Percentiles rank a stretch among this genome's conserved stretches.
Evolutionary conservation across 2,888 invertebrate genomes (phyloP).

Genomic region (Belgica antarctica): DNA sequence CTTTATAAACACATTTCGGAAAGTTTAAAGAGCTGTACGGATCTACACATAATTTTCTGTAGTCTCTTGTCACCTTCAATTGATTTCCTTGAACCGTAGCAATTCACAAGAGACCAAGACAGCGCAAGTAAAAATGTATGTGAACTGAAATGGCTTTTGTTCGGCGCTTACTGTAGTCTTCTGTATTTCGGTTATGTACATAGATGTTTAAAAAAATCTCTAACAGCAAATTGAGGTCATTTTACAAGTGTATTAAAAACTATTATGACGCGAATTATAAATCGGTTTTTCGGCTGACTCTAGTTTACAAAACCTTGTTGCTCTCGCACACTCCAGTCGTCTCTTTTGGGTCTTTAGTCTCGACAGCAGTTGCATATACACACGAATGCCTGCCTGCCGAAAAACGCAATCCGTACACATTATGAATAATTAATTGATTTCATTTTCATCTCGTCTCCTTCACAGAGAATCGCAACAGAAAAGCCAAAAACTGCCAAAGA

Average conservation of each 20-base stretch:
- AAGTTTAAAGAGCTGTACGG: neutral
- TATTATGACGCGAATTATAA: slow-evolving; percentile 38
- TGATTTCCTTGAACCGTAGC: slow-evolving; percentile 41
- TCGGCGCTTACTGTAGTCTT: neutral
- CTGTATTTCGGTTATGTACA: slow-evolving; percentile 16
- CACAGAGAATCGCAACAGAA: neutral
- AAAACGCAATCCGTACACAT: slow-evolving; percentile 4
- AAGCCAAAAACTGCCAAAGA: slow-evolving; percentile 38
- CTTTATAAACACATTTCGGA: too few relatives aligned
- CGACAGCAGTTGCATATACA: neutral
- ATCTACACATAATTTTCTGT: neutral
- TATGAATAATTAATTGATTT: slow-evolving; percentile 22
- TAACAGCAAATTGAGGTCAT: slow-evolving; percentile 38
- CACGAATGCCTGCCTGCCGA: neutral
- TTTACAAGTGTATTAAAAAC: slow-evolving; percentile 42
- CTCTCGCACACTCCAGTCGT: neutral
- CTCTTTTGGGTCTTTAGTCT: slow-evolving; percentile 2
- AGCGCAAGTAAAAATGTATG: neutral
- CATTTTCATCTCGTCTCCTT: neutral
- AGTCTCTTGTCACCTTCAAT: slow-evolving; percentile 40
- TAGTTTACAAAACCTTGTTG: neutral
- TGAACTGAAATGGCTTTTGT: neutral
- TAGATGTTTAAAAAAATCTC: slow-evolving; percentile 20
- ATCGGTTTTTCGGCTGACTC: neutral
- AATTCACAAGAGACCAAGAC: too few relatives aligned